Percentiles rank a stretch among this genome's conserved stretches.
Conservation (phyloP, 2,888 invertebrate species). For the Spatulosminthurus flaviceps region DNA sequence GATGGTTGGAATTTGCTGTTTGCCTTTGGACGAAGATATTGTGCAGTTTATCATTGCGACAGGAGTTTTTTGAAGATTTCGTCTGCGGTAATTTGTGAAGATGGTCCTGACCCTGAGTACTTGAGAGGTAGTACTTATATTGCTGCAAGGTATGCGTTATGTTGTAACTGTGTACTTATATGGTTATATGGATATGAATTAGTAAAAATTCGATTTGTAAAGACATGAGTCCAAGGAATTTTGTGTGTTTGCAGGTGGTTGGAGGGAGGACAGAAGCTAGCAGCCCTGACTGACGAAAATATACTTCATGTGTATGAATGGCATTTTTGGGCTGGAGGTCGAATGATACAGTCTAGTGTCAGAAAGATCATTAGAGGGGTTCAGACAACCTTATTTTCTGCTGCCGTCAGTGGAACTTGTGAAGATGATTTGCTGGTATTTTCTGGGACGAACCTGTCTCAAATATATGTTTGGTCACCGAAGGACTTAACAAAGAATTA, state of each 20-base stretch:
- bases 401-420: slow-evolving; percentile 13
- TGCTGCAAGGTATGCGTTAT: slow-evolving; percentile 24
- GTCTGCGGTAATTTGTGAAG: background rate
- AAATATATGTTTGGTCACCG: slow-evolving; percentile 38
- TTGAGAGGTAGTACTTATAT: background rate
- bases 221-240: background rate
- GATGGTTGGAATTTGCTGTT: background rate
- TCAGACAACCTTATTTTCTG: slow-evolving; percentile 38
- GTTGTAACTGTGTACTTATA: background rate
- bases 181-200: too few species aligned
- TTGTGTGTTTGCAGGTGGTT: slow-evolving; percentile 30
- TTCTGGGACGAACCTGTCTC: slow-evolving; percentile 36
- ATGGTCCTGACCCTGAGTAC: background rate
- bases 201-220: too few species aligned
- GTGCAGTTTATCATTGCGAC: background rate
- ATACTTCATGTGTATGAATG: slow-evolving; percentile 24
- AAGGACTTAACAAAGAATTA: background rate
- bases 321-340: background rate
- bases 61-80: background rate
- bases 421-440: slow-evolving; percentile 30
- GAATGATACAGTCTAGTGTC: too few species aligned
- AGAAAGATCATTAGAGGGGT: slow-evolving; percentile 1
- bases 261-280: slow-evolving; percentile 23
- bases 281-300: slow-evolving; percentile 37
- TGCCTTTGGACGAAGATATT: slow-evolving; percentile 18